Evolutionary conservation across 2,113 vertebrate species (phyloP), one percentile per base, ranked within the genome.

Genomic region (Thermophis baileyi): DNA sequence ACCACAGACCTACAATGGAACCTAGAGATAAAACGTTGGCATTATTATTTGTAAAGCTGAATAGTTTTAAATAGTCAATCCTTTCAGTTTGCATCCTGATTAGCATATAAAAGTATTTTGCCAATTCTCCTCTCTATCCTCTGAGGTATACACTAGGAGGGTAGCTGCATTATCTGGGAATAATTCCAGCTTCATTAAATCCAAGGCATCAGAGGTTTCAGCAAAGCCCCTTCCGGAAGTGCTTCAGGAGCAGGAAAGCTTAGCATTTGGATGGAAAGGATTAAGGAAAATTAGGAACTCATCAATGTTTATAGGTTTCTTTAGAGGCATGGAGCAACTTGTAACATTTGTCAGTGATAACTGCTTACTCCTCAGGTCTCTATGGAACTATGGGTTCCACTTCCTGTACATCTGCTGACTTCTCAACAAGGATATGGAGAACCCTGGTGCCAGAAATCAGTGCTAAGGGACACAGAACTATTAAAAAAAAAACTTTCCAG

Each of bases 151-250:
- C 96, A 93, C 94, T 95, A 95, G 91, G 94, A 91, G 96, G 96
- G 95, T 97, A 98, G 97, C 97, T 98, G 96, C 94, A 96, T 96
- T 95, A 97, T 97, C 96, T 96, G 96, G 97, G 97, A 97, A 97
- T 90, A 85, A 89, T 94, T 97, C 97, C 97, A 98, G 97, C 96
- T 96, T 97, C 94, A 97, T 92, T 97, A 97, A 96, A 95, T 97
- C 94, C 93, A 94, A 96, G 95, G 95, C 96, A 96, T 81, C 95
- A 96, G 63, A 88, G 96, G 93, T 95, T 95, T 95, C 94, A 96
- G 89, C 95, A 94, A 88, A 69, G 63, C 89, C 92, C 94, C 89
- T 96, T 94, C 95, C 97, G 97, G 94, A 89, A 94, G 51, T 94
- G 91, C 92, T 94, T 93, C 94, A 96, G 93, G 92, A 92, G 95